These are phyloP conservation scores for Takifugu flavidus DNA, from an alignment of 2,113 vertebrate genomes.

Conservation along the genomic window DNA sequence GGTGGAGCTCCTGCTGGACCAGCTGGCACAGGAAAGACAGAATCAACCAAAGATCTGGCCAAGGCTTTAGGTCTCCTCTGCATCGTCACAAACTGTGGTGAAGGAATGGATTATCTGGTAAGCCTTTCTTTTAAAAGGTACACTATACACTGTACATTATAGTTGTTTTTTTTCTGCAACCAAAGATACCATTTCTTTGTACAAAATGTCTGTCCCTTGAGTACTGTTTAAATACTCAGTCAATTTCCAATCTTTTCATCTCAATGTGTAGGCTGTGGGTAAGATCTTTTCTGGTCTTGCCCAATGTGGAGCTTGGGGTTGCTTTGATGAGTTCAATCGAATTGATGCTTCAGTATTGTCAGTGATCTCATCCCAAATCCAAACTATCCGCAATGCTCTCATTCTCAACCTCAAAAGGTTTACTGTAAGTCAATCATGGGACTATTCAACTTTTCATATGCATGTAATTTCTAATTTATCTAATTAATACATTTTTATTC, in stretches of 20 bases:
- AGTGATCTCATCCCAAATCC: constrained; percentile 96
- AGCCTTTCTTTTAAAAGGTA: constrained; percentile 1
- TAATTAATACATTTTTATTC: too few relatives aligned
- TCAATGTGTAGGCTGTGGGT: constrained; percentile 83
- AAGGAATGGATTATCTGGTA: constrained; percentile 98
- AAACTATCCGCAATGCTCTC: constrained; percentile 90
- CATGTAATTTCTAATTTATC: not conserved
- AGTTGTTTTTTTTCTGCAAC: constrained; percentile 39
- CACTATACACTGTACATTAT: not conserved
- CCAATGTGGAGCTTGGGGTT: constrained; percentile 97
- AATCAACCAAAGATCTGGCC: constrained; percentile 96
- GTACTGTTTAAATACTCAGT: not conserved
- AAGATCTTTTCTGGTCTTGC: constrained; percentile 94
- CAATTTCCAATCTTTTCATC: not conserved
- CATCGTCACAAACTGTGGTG: constrained; percentile 95
- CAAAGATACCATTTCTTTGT: too few relatives aligned
- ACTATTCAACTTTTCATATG: too few relatives aligned
- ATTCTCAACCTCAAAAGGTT: constrained; percentile 84
- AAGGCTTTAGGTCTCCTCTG: constrained; percentile 94
- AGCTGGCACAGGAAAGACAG: constrained; percentile 96
- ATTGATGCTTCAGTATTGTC: constrained; percentile 96
- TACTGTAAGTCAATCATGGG: constrained; percentile 73
- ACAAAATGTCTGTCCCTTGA: not conserved
- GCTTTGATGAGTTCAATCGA: constrained; percentile 97
- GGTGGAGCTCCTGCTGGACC: constrained; percentile 94